These are phyloP conservation scores for Zingel zingel DNA, from an alignment of 2,113 vertebrate species.

Conservation along the genomic window DNA sequence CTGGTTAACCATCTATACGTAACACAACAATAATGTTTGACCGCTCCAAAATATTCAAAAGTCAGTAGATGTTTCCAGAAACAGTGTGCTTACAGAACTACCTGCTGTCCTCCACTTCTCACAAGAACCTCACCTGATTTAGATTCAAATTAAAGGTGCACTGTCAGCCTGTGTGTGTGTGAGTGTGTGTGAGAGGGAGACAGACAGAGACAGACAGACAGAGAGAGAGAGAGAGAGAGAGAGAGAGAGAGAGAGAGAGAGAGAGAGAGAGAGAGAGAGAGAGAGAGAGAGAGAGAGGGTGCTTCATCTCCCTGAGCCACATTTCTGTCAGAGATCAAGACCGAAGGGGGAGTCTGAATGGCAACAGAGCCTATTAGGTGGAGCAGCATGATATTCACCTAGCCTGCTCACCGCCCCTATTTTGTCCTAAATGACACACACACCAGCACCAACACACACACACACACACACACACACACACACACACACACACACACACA, in stretches of 20 bases:
- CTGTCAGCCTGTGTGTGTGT: background rate
- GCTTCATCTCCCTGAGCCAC: conserved; percentile 22
- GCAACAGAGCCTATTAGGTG: conserved; percentile 64
- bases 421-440: conserved; percentile 46
- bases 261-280: background rate
- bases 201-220: background rate
- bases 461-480: background rate
- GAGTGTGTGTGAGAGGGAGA: background rate
- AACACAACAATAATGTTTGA: background rate
- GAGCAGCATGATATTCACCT: conserved; percentile 59
- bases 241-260: background rate
- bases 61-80: background rate
- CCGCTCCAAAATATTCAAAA: conserved; percentile 1
- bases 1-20: background rate
- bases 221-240: no score
- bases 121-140: conserved; percentile 23
- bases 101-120: background rate
- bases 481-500: conserved; percentile 13
- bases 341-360: conserved; percentile 51
- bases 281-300: background rate
- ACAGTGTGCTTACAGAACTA: background rate
- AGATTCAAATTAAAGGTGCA: conserved; percentile 52
- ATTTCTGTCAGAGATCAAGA: conserved; percentile 62
- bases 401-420: conserved; percentile 30
- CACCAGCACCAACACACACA: conserved; percentile 10